Evolutionary conservation across 2,888 invertebrate genomes (phyloP).

Genomic region (Papilio gigon): DNA sequence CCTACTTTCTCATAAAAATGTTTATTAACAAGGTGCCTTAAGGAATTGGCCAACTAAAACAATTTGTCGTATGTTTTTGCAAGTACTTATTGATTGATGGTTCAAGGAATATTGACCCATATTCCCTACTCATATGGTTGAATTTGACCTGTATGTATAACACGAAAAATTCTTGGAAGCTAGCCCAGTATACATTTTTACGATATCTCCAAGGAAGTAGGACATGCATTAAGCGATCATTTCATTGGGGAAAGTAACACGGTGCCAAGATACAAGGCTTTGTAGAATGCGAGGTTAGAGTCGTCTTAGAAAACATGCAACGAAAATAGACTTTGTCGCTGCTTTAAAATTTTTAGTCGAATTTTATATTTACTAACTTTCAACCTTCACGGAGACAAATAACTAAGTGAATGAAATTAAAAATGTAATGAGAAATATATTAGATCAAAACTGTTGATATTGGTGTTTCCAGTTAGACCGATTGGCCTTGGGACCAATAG

Average conservation of each 20-base stretch:
- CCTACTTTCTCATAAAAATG: slow-evolving; percentile 22
- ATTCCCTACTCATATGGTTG: slow-evolving; percentile 7
- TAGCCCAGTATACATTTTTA: slow-evolving; percentile 33
- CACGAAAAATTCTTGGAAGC: slow-evolving; percentile 31
- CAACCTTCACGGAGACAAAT: background rate
- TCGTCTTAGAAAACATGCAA: background rate
- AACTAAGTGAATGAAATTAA: too few species aligned
- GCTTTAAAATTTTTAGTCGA: background rate
- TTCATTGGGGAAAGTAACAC: slow-evolving; percentile 20
- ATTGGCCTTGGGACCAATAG: too few species aligned
- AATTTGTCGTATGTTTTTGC: slow-evolving; percentile 23
- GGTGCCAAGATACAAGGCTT: slow-evolving; percentile 34
- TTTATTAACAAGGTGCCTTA: slow-evolving; percentile 24
- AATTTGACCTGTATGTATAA: slow-evolving; percentile 7
- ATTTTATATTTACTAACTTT: background rate
- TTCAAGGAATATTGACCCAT: slow-evolving; percentile 17
- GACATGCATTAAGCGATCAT: slow-evolving; percentile 35
- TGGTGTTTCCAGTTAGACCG: too few species aligned
- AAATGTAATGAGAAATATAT: too few species aligned
- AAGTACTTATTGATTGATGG: slow-evolving; percentile 13
- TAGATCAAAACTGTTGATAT: too few species aligned
- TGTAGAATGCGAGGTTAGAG: slow-evolving; percentile 9
- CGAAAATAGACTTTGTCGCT: slow-evolving; percentile 3
- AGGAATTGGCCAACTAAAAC: slow-evolving; percentile 23
- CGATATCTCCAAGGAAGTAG: slow-evolving; percentile 35